Conservation (phyloP, 2,113 vertebrate genomes). For the Pelodiscus sinensis region DNA sequence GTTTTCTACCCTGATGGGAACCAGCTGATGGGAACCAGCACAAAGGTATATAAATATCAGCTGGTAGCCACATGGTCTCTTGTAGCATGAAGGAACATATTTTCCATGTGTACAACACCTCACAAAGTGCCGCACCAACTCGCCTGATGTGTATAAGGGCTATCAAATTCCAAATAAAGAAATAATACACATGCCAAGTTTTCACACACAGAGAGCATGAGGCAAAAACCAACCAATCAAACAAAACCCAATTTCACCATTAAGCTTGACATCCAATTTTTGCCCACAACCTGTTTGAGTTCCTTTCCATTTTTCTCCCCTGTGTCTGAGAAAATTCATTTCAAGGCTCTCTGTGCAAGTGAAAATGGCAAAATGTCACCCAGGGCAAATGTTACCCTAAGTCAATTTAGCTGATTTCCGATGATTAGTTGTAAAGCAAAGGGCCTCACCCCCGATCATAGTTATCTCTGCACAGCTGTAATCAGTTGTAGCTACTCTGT, state of each 20-base stretch:
- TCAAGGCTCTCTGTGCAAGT: background rate
- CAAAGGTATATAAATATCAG: background rate
- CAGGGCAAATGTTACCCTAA: constrained; percentile 43
- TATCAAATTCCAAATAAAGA: background rate
- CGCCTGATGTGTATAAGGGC: background rate
- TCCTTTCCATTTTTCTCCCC: background rate
- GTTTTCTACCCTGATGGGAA: too few relatives aligned
- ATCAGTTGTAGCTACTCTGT: constrained; percentile 56
- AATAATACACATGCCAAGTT: background rate
- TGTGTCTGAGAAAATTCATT: background rate
- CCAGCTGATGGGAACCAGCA: background rate
- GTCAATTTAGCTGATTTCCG: constrained; percentile 63
- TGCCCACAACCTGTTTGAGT: background rate
- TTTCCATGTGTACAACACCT: background rate
- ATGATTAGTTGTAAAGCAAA: constrained; percentile 55
- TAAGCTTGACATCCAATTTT: background rate
- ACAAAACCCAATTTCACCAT: background rate
- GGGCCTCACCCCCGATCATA: background rate
- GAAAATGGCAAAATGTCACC: constrained; percentile 27
- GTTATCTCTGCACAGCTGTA: constrained; percentile 63
- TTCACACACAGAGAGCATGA: background rate
- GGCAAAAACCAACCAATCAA: background rate
- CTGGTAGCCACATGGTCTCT: background rate
- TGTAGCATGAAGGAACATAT: background rate
- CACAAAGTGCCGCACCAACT: background rate